Conservation (phyloP, 2,888 invertebrate species). For the Elegia similella region DNA sequence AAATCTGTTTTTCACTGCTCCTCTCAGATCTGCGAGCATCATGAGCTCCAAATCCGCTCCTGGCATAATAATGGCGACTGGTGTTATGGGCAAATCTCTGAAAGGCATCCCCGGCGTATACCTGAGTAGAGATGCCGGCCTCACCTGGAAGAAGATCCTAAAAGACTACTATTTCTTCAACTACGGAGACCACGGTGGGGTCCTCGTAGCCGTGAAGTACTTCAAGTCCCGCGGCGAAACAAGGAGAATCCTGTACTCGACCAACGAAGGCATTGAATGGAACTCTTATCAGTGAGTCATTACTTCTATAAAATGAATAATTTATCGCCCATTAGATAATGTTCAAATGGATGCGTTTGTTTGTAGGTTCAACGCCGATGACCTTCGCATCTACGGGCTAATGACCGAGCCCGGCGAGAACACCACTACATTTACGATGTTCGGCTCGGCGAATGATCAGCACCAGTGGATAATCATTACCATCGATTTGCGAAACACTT, state of each 20-base stretch:
- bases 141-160: slow-evolving; percentile 90
- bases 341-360: slow-evolving; percentile 27
- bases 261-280: slow-evolving; percentile 93
- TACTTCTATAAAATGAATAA: slow-evolving; percentile 18
- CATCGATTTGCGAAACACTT: slow-evolving; percentile 80
- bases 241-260: slow-evolving; percentile 90
- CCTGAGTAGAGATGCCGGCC: slow-evolving; percentile 90
- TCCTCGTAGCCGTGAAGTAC: slow-evolving; percentile 92
- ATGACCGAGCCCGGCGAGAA: slow-evolving; percentile 98
- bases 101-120: slow-evolving; percentile 92
- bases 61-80: slow-evolving; percentile 93
- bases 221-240: slow-evolving; percentile 90
- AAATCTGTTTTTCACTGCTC: slow-evolving; percentile 13
- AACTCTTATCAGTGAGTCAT: slow-evolving; percentile 79
- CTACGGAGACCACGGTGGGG: slow-evolving; percentile 95
- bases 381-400: slow-evolving; percentile 92
- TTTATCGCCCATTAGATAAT: slow-evolving; percentile 25
- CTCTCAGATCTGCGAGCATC: slow-evolving; percentile 86
- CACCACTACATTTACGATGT: slow-evolving; percentile 94
- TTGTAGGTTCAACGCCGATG: slow-evolving; percentile 85
- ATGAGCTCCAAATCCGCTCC: slow-evolving; percentile 93
- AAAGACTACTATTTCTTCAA: slow-evolving; percentile 92
- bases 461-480: slow-evolving; percentile 96
- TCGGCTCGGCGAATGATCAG: slow-evolving; percentile 89
- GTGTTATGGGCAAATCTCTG: slow-evolving; percentile 88